Evolutionary conservation across 1,140 invertebrate genomes (phyloP).

Genomic region (Monochamus saltuarius): DNA sequence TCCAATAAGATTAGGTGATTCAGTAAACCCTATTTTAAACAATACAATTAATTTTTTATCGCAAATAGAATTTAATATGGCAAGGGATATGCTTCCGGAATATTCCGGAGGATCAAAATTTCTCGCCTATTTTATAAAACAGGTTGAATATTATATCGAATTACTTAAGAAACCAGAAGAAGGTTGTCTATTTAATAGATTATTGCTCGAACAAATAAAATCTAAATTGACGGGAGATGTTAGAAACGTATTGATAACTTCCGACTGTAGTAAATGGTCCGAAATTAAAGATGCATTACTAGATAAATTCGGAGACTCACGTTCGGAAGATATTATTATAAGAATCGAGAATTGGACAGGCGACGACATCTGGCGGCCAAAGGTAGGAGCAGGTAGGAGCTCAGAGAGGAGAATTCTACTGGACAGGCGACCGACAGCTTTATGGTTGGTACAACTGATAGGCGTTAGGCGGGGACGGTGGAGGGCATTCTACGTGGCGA

Average conservation of each 20-base stretch:
- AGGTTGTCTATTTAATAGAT: no score
- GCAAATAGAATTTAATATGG: constrained; percentile 9
- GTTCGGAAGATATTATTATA: constrained; percentile 16
- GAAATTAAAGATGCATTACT: constrained; percentile 11
- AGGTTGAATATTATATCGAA: constrained; percentile 1
- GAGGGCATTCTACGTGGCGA: no score
- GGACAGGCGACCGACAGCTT: no score
- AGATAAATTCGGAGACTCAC: constrained; percentile 10
- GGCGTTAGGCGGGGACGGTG: no score
- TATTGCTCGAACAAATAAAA: constrained; percentile 16
- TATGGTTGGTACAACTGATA: no score
- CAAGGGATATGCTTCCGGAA: constrained; percentile 19
- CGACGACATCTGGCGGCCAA: no score
- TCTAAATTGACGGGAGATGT: constrained; percentile 14
- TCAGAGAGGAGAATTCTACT: no score
- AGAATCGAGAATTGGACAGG: no score
- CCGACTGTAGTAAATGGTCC: constrained; percentile 7
- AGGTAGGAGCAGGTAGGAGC: no score
- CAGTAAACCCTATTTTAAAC: no score
- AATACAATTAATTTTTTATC: no score
- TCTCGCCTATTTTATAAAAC: constrained; percentile 16
- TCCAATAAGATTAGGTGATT: no score
- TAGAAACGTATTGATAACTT: constrained; percentile 12
- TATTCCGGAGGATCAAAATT: constrained; percentile 19
- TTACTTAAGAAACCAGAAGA: constrained; percentile 10